A percentile compares a stretch with the other conserved stretches of the same genome.
phyloP scores from a whole-genome alignment of 2,888 invertebrate species.

The Oligia fasciuncula region DNA sequence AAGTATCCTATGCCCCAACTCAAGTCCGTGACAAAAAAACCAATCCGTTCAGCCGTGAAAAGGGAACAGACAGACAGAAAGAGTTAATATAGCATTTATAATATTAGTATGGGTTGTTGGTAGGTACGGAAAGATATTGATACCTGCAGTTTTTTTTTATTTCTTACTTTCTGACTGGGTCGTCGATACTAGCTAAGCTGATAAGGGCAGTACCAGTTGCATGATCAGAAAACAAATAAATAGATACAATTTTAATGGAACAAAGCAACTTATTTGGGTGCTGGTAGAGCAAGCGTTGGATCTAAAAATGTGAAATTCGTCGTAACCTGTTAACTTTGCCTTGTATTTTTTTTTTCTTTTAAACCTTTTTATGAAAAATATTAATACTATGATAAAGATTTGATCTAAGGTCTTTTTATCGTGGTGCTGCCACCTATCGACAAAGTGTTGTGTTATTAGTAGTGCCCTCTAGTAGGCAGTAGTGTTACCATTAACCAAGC shows the following conservation, averaged over 20 bases:
- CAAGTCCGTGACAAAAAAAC: neutral
- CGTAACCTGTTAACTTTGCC: neutral
- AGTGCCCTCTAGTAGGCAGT: conserved; percentile 42
- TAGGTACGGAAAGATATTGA: no score
- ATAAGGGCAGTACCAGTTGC: neutral
- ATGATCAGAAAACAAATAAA: neutral
- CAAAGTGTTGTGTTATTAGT: neutral
- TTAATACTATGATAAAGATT: no score
- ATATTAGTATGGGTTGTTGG: neutral
- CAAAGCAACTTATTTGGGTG: neutral
- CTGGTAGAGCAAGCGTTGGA: neutral
- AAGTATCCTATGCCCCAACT: no score
- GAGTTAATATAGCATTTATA: neutral
- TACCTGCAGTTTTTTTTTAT: neutral
- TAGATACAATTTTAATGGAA: neutral
- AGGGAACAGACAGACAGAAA: neutral
- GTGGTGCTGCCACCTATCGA: conserved; percentile 44
- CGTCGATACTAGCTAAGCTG: neutral
- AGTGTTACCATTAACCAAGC: conserved; percentile 7
- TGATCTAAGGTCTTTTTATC: no score
- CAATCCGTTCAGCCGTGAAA: neutral
- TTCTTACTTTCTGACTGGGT: neutral
- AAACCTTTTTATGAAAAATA: neutral
- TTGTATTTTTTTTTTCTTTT: neutral
- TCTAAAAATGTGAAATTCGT: neutral